Base-by-base conservation (phyloP, 2,888 invertebrate species). In the Leucania comma region DNA sequence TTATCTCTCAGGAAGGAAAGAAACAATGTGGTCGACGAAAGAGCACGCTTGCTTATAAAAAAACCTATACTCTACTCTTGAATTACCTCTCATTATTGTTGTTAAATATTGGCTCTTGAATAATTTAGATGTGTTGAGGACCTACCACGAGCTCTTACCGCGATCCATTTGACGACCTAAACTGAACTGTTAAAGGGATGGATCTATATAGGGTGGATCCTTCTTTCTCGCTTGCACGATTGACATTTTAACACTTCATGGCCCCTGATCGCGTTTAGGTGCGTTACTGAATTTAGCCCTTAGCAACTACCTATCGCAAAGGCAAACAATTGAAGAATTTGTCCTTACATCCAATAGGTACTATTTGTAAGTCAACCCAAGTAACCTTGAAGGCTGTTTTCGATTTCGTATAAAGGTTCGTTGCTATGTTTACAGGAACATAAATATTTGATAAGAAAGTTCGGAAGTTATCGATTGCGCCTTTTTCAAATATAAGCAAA, bases 381-480 rank as follows among this genome's bases (percentile, higher is more conserved):
- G n/a, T 20, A 32, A 69, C 26, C 56, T 73, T 73, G 42, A 50
- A 32, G 22, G 20, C 17, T 42, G 48, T 70, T 57, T 70, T 58
- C 24, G 38, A 26, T 78, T 61, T n/a, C 42, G 32, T 50, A 35
- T 29, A 35, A 8, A 76, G 35, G 9, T n/a, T 72, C 26, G 57
- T 73, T 62, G 51, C 48, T 61, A 51, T 42, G 60, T 46, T 48
- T 32, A 57, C 65, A 62, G 24, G 35, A 61, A 76, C 54, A 53
- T 80, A 22, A 69, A 80, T 65, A 62, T 42, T 58, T 29, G 24
- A 53, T 71, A 53, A 8, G 50, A 48, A 71, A 57, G 56, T 64
- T 67, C 12, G 9, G 20, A 53, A 69, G 24, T 60, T 66, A 78
- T 81, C 57, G 81, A 78, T 78, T 78, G 38, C 14, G 22, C 22